Base-by-base conservation (phyloP, 2,797 vertebrate genomes). In the Pelobates cultripes region DNA sequence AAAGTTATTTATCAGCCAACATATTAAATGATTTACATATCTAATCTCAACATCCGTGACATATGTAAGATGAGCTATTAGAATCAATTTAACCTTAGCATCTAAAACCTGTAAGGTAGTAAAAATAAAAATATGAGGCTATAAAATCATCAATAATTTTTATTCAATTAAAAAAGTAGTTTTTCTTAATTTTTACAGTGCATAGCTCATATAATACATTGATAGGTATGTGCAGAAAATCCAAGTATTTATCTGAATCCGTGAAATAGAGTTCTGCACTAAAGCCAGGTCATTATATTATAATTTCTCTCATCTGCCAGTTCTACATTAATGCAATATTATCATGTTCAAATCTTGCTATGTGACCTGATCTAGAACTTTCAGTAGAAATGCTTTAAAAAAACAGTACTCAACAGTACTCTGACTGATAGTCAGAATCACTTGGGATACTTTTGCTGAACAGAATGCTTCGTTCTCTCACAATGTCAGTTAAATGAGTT, bases 261-360 rank as follows among this genome's bases (percentile, higher is more conserved):
- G n/a, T 73, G 60, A 73, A 43, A 55, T 17, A 14, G 64, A 80
- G 68, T 75, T 66, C 45, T 67, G 66, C 64, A 70, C 47, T 68
- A 69, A 53, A 60, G 17, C 68, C 64, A 45, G 51, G 67, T 61
- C 43, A 70, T 80, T 69, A 61, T 44, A 70, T 80, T 74, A 69
- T 75, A 17, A 75, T 80, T 60, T 14, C 47, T 53, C 44, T 41
- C 71, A 57, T 61, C 75, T 60, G 79, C 17, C 64, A 43, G 53
- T 75, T 61, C 79, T 74, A 72, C 71, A 81, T 81, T 75, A 81
- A 76, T 81, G 68, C 57, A 55, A 71, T 77, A 45, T 81, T 81
- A 81, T 77, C 67, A 66, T 66, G 53, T 81, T 77, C 45, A 40
- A 66, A 81, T 71, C 73, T 81, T 57, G 43, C 74, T 43, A 55